A percentile compares a stretch with the other conserved stretches of the same genome.
phyloP scores from a whole-genome alignment of 2,888 invertebrate species.

The Syrphus vitripennis region DNA sequence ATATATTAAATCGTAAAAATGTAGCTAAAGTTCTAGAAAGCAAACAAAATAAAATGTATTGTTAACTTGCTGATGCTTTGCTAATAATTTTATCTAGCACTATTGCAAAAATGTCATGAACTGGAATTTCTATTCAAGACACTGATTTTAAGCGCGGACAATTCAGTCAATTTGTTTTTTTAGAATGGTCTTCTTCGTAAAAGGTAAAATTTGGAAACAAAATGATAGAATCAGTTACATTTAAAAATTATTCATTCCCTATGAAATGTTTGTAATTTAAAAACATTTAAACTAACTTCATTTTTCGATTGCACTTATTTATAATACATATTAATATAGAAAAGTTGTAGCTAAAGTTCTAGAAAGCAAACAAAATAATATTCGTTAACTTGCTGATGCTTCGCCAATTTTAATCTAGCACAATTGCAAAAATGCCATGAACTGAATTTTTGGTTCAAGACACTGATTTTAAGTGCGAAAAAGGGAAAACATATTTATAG shows the following conservation, averaged over 20 bases:
- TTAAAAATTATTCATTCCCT: no score
- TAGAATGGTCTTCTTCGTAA: no score
- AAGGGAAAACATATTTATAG: no score
- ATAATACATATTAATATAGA: no score
- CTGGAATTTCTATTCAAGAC: neutral
- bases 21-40: conserved; percentile 76
- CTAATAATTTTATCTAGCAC: conserved; percentile 70
- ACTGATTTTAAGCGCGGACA: conserved; percentile 1
- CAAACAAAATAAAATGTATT: conserved; percentile 60
- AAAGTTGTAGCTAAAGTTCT: conserved; percentile 76
- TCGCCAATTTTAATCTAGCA: conserved; percentile 70
- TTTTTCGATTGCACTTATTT: no score
- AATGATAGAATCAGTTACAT: no score
- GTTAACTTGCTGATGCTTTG: conserved; percentile 69
- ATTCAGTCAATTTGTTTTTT: no score
- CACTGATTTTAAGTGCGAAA: conserved; percentile 60
- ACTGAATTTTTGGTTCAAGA: neutral
- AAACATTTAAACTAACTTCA: no score
- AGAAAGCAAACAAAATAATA: conserved; percentile 72
- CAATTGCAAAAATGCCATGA: conserved; percentile 71
- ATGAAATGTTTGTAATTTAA: no score
- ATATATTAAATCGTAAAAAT: neutral
- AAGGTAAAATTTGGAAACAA: no score
- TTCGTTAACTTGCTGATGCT: conserved; percentile 67
- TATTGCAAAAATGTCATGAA: conserved; percentile 71